Conservation (phyloP, 2,888 invertebrate genomes). For the Pristionchus mayeri region DNA sequence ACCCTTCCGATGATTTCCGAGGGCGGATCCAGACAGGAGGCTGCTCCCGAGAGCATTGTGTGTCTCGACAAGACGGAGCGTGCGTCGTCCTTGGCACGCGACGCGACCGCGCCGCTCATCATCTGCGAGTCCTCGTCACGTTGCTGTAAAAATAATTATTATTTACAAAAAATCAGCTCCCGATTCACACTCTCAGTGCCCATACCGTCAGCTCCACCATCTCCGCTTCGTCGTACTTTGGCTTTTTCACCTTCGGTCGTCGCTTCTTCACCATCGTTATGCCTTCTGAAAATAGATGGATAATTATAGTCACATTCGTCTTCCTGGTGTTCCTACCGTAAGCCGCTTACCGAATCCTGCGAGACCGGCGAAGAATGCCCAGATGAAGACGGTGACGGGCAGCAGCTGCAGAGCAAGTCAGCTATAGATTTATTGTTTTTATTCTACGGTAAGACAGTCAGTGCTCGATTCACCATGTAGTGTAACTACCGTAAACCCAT, state of each 20-base stretch:
- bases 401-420: background rate
- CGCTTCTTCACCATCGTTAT: background rate
- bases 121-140: conserved; percentile 13
- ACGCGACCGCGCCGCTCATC: background rate
- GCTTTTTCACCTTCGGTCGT: background rate
- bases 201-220: conserved; percentile 23
- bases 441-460: no score
- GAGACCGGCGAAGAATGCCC: conserved; percentile 38
- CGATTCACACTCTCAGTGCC: background rate
- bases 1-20: background rate
- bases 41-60: background rate
- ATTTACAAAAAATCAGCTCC: background rate
- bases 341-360: conserved; percentile 20
- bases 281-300: no score
- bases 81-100: background rate
- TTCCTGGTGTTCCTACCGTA: background rate
- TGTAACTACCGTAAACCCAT: no score
- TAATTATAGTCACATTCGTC: no score
- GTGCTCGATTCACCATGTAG: no score
- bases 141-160: background rate
- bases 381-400: conserved; percentile 14
- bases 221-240: background rate
- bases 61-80: background rate
- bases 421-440: no score
- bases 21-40: background rate